A percentile compares a stretch with the other conserved stretches of the same genome.
phyloP scores from a whole-genome alignment of 1,140 invertebrate genomes.

The Caenorhabditis inopinata region DNA sequence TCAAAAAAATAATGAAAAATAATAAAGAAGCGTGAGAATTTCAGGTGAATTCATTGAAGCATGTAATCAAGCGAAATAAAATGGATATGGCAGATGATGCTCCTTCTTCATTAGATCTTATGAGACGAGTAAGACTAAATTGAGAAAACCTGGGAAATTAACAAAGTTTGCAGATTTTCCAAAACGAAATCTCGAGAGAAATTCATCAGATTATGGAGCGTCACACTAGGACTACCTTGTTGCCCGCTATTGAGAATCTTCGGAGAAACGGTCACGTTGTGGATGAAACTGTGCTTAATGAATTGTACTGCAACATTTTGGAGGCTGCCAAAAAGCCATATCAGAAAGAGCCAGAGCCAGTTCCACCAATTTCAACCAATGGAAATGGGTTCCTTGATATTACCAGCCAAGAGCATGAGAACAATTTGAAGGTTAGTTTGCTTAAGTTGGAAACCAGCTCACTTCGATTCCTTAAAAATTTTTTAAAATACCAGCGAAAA shows the following conservation, averaged over 20 bases:
- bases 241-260: slow-evolving; percentile 63
- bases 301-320: slow-evolving; percentile 56
- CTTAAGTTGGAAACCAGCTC: no score
- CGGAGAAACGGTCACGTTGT: slow-evolving; percentile 59
- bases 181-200: slow-evolving; percentile 57
- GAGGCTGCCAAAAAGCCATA: slow-evolving; percentile 61
- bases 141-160: no score
- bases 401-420: neutral
- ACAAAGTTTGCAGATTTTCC: slow-evolving; percentile 53
- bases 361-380: neutral
- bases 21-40: neutral
- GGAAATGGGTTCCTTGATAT: slow-evolving; percentile 31
- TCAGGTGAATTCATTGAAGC: slow-evolving; percentile 43
- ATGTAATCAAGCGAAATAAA: slow-evolving; percentile 40
- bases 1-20: neutral
- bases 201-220: slow-evolving; percentile 61
- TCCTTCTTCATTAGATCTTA: slow-evolving; percentile 28
- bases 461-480: no score
- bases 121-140: slow-evolving; percentile 34
- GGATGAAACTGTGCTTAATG: slow-evolving; percentile 50
- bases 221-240: slow-evolving; percentile 58
- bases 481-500: no score
- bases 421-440: slow-evolving; percentile 4
- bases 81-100: slow-evolving; percentile 34
- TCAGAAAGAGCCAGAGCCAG: slow-evolving; percentile 30